phyloP scores from a whole-genome alignment of 2,797 vertebrate species.

The Schizopygopsis pylzovi region DNA sequence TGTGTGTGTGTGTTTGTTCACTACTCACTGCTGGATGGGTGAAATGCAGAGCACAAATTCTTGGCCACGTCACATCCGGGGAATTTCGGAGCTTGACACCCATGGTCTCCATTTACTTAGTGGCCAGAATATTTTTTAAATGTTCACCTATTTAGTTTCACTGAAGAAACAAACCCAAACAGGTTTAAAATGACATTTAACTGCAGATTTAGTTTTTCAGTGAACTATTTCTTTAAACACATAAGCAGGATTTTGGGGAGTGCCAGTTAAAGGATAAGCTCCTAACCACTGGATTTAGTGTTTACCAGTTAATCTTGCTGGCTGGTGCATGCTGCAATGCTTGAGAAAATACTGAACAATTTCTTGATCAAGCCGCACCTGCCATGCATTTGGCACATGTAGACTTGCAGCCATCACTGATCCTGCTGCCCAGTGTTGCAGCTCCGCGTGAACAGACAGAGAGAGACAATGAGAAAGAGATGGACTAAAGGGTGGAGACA shows the following conservation, averaged over 20 bases:
- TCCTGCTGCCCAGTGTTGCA: conserved; percentile 10
- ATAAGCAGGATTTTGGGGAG: neutral
- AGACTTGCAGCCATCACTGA: neutral
- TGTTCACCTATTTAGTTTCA: neutral
- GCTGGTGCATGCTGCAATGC: neutral
- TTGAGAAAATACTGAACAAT: conserved; percentile 26
- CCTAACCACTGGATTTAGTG: neutral
- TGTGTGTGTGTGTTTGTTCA: no score
- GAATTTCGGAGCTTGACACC: neutral
- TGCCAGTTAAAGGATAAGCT: neutral
- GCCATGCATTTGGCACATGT: conserved; percentile 8
- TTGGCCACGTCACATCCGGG: no score
- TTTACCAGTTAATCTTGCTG: conserved; percentile 4
- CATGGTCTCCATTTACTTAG: neutral
- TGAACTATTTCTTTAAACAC: neutral
- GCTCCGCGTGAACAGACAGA: neutral
- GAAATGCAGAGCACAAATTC: no score
- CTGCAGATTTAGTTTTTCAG: neutral
- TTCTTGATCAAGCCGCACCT: conserved; percentile 2
- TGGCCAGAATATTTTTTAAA: neutral
- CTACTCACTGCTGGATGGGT: no score
- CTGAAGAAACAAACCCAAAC: neutral
- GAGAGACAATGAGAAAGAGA: neutral
- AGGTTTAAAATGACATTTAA: neutral
- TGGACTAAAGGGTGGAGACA: neutral